Base-by-base conservation (phyloP, 1,140 invertebrate genomes). In the Muscidifurax raptorellus region DNA sequence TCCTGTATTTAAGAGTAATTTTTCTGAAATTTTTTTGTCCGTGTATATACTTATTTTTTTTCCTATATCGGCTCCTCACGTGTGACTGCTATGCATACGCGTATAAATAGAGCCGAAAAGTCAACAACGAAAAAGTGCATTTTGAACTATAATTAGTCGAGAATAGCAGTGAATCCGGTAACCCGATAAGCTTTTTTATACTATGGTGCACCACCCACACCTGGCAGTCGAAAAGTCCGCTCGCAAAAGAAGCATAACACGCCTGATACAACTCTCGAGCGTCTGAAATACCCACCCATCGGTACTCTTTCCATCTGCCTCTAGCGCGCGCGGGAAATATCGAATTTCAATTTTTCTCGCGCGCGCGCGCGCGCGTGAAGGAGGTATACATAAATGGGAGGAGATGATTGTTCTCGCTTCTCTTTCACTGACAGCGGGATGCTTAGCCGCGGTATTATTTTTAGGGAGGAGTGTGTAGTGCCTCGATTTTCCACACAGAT, bases 271-370 rank as follows among this genome's bases (percentile, higher is more conserved):
- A 30, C 32, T 40, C 71, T 40, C 36, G 36, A 40, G 32, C 28
- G 71, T 27, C n/a, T 66, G n/a, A 32, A 40, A 75, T 75, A 82
- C 40, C 52, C 67, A 13, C 27, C 18, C 59, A 69, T 71, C 64
- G 52, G 75, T n/a, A 25, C 22, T 2, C 81, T 83, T 83, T 78
- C 67, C 74, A 83, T 78, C 82, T 78, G n/a, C n/a, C 52, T 30
- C 67, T 25, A 28, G 10, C 18, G 27, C 32, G 28, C 67, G 79
- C 52, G 32, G 40, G 44, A 78, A 69, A 72, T 84, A 84, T 79
- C 76, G 76, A 74, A 79, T 84, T 64, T 52, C 82, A 47, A 84
- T 84, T 72, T 79, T 84, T 77, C 27, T 59, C 44, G 28, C 18
- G n/a, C 25, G 13, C 27, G 9, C 27, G 7, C 27, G 28, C 40